Base-by-base conservation (phyloP, 1,140 invertebrate genomes). In the Bicyclus anynana region DNA sequence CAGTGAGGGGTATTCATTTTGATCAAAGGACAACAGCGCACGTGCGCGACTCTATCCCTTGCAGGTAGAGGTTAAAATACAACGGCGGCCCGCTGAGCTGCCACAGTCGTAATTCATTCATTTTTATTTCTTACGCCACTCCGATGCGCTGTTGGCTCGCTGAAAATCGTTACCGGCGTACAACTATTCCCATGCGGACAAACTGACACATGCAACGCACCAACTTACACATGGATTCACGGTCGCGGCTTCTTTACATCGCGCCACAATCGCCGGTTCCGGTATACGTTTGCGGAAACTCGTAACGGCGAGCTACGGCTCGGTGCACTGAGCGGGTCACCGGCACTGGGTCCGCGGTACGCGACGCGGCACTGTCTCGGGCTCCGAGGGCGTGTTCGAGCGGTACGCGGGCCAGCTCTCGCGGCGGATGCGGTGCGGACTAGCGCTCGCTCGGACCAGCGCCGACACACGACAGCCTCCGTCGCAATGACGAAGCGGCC, bases 401-500 rank as follows among this genome's bases (percentile, higher is more conserved):
- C 67, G 64, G 42, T 59, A 69, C 75, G 69, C 69, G 72, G 65
- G 57, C 65, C 66, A 69, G 72, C 64, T 54, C 59, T 44, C 65
- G 60, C 66, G 59, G 47, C 44, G 66, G 69, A 54, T 59, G 66
- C 71, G 69, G 64, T 68, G 70, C 68, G 71, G 65, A 64, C 72
- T 68, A 77, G 70, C 77, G 76, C 74, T 80, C 71, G 73, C 74
- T 74, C 79, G 76, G 80, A 63, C 81, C 75, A 78, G 74, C 77
- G 79, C 82, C 69, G 80, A 87, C 76, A 84, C 74, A 80, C 80
- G 77, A 84, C 79, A 84, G 82, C 80, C 80, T 84, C 79, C 84
- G 84, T 80, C 84, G 84, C 84, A 85, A 85, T 85, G 84, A 77
- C 84, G 84, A 84, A 85, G 72, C 79, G 82, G 77, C 82, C 80